Base-by-base conservation (phyloP, 2,113 vertebrate species). In the Cavia porcellus region DNA sequence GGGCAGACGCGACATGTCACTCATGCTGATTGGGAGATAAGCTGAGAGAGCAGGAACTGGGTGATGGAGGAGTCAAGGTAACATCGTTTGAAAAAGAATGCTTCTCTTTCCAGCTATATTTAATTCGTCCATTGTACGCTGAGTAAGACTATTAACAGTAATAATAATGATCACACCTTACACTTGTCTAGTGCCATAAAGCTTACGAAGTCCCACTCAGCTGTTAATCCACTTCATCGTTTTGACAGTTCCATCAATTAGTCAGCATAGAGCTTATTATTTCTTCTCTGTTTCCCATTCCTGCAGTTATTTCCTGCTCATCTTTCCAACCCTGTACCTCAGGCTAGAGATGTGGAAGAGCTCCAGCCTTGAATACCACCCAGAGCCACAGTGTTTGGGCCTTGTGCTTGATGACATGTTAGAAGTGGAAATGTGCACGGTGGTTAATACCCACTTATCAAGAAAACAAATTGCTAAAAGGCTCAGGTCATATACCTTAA, bases 31-130 rank as follows among this genome's bases (percentile, higher is more conserved):
- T 82, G 75, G 87, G 86, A 64, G 72, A 88, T 32, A 42, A 94
- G 96, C 92, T 96, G 90, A 97, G 70, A 86, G 96, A 97, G 95
- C 87, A 94, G 82, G 88, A 97, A 92, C 19, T 77, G 45, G 75
- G 28, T 82, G 90, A 55, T 38, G 10, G 47, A 89, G 81, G 62
- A 89, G 81, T 72, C 92, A 85, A 94, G 47, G 88, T 86, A 66
- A 74, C 77, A 72, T 68, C 14, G 0, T 95, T 92, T 95, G 72
- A 88, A 95, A 94, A 95, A 52, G 85, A 89, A 45, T 42, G 72
- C 88, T 89, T 96, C 57, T 66, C 50, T 92, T 93, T 66, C 45
- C 72, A 82, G 35, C 70, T 95, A 64, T 96, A 52, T 87, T 70
- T 96, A 93, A 95, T 79, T 72, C 15, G 17, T 5, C 45, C 66